These are phyloP conservation scores for Sceloporus undulatus DNA, from an alignment of 2,113 vertebrate genomes.

Conservation along the genomic window DNA sequence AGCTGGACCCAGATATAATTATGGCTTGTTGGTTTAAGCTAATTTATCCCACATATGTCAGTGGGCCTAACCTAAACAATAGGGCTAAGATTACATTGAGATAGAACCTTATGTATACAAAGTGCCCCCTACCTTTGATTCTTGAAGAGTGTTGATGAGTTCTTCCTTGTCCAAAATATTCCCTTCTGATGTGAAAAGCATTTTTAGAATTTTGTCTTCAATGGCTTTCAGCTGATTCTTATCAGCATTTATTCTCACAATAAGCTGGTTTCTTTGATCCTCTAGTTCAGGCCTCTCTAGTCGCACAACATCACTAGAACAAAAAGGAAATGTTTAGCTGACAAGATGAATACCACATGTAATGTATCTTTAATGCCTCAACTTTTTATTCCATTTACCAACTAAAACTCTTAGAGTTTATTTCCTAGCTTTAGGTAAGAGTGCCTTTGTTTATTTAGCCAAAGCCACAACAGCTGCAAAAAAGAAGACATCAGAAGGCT, in stretches of 20 bases:
- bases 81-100: neutral
- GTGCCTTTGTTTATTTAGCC: neutral
- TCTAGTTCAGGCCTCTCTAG: conserved; percentile 86
- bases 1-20: neutral
- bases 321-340: conserved; percentile 21
- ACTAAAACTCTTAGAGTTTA: neutral
- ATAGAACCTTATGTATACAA: neutral
- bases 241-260: conserved; percentile 81
- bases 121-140: conserved; percentile 79
- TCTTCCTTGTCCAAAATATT: conserved; percentile 87
- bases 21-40: neutral
- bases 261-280: conserved; percentile 83
- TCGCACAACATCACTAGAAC: conserved; percentile 83
- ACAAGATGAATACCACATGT: neutral
- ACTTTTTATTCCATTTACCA: conserved; percentile 3
- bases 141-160: conserved; percentile 83
- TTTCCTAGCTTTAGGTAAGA: neutral
- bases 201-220: conserved; percentile 84
- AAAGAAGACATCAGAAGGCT: neutral
- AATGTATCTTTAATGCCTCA: neutral
- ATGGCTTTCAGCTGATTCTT: conserved; percentile 85
- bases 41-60: neutral
- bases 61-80: neutral
- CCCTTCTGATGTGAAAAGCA: conserved; percentile 85
- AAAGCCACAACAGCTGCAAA: neutral